These are phyloP conservation scores for Pluvianellus socialis DNA, from an alignment of 2,113 vertebrate species.

Conservation along the genomic window DNA sequence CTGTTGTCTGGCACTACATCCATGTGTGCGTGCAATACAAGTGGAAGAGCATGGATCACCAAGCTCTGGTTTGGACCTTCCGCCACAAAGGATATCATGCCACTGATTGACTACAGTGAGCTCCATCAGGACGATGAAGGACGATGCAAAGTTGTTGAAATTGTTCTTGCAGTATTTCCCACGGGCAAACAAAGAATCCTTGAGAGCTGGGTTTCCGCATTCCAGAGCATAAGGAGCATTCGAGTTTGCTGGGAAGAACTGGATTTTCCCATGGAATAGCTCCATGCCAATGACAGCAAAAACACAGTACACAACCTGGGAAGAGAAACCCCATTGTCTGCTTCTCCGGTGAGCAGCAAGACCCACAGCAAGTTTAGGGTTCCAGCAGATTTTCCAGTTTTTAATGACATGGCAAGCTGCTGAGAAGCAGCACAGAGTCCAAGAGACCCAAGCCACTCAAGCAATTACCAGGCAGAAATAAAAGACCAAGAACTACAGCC, in stretches of 20 bases:
- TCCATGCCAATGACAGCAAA: slow-evolving; percentile 95
- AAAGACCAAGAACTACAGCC: not conserved
- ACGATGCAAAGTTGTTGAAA: slow-evolving; percentile 85
- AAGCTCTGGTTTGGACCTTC: not conserved
- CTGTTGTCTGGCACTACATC: not conserved
- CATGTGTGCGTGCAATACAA: accelerated
- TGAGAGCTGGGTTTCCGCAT: slow-evolving; percentile 85
- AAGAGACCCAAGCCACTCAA: not conserved
- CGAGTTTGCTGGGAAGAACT: slow-evolving; percentile 68
- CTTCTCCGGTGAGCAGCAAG: not conserved
- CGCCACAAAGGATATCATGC: slow-evolving; percentile 89
- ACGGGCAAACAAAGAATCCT: slow-evolving; percentile 78
- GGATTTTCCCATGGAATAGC: slow-evolving; percentile 83
- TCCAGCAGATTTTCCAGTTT: not conserved
- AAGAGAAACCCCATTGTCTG: not conserved
- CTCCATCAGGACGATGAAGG: slow-evolving; percentile 87
- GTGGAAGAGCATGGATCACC: not conserved
- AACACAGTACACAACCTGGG: slow-evolving; percentile 89
- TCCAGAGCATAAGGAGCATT: slow-evolving; percentile 51
- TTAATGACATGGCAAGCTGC: not conserved
- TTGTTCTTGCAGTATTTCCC: slow-evolving; percentile 93
- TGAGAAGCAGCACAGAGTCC: not conserved
- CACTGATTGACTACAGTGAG: slow-evolving; percentile 96
- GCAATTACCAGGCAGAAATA: not conserved
- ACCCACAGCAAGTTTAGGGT: not conserved